Percentiles rank a stretch among this genome's conserved stretches.
Evolutionary conservation across 2,797 vertebrate species (phyloP).

Genomic region (Parauchenoglanis ngamensis): DNA sequence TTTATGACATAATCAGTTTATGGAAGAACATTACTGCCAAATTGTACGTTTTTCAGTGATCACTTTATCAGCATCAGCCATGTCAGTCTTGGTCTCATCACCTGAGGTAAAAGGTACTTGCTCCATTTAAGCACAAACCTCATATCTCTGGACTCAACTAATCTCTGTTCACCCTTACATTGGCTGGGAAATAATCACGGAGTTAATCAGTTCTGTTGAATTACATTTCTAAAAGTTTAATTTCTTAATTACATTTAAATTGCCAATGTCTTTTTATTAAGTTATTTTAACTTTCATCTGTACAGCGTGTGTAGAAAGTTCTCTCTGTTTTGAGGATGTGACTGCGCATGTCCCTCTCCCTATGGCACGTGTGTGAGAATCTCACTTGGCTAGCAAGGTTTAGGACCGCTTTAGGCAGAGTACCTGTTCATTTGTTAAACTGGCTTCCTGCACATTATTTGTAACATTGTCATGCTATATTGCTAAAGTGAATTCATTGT

Average conservation of each 20-base stretch:
- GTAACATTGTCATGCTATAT: background rate
- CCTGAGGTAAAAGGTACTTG: background rate
- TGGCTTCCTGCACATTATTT: background rate
- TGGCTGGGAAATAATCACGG: background rate
- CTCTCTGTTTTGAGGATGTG: background rate
- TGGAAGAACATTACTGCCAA: no score
- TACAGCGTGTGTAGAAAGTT: background rate
- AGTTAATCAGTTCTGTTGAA: background rate
- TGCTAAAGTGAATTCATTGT: background rate
- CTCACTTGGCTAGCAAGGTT: background rate
- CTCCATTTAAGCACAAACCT: background rate
- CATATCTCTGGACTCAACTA: background rate
- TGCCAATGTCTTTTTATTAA: background rate
- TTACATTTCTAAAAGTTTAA: background rate
- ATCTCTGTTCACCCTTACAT: no score
- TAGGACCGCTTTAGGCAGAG: background rate
- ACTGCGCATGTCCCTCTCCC: background rate
- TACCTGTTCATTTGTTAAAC: background rate
- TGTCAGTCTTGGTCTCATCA: background rate
- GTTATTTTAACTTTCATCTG: background rate
- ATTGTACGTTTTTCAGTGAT: background rate
- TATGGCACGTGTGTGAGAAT: background rate
- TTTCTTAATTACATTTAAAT: no score
- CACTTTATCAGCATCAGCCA: background rate
- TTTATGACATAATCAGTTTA: background rate